phyloP scores from a whole-genome alignment of 2,797 vertebrate species.

The Dermochelys coriacea region DNA sequence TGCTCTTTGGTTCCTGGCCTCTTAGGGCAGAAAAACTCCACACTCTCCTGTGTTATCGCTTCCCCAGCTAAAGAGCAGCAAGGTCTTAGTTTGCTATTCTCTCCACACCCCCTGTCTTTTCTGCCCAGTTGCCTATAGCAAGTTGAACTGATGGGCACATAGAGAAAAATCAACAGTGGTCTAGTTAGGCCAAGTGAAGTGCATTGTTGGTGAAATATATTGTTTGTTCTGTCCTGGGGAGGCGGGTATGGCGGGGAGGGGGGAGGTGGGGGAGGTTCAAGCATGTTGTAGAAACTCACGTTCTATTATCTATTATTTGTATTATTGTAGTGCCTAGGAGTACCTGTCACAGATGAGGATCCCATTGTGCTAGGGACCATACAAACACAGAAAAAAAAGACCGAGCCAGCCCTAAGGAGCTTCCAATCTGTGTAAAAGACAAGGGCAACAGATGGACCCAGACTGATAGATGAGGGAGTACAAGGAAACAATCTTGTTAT shows the following conservation, averaged over 20 bases:
- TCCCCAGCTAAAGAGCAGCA: conserved; percentile 34
- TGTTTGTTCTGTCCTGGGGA: not conserved
- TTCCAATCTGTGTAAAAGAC: not conserved
- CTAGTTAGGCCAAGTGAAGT: not conserved
- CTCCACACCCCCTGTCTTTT: conserved; percentile 14
- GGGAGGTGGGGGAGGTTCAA: not conserved
- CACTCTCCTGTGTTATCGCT: conserved; percentile 42
- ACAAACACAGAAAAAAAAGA: not conserved
- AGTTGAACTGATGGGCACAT: not conserved
- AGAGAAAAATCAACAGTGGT: not conserved
- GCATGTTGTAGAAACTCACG: not conserved
- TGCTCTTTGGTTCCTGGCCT: conserved; percentile 40
- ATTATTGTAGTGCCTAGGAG: not conserved
- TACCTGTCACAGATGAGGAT: not conserved
- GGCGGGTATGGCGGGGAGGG: not conserved
- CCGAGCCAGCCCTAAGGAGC: not conserved
- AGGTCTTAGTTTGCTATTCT: conserved; percentile 23
- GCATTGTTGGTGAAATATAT: not conserved
- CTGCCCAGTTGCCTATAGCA: not conserved
- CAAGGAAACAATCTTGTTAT: accelerated
- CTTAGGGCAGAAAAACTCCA: conserved; percentile 9
- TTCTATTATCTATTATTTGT: not conserved
- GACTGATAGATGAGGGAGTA: not conserved
- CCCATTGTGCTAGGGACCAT: not conserved
- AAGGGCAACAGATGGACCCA: not conserved